phyloP scores from a whole-genome alignment of 2,113 vertebrate genomes.

The Psettodes erumei region DNA sequence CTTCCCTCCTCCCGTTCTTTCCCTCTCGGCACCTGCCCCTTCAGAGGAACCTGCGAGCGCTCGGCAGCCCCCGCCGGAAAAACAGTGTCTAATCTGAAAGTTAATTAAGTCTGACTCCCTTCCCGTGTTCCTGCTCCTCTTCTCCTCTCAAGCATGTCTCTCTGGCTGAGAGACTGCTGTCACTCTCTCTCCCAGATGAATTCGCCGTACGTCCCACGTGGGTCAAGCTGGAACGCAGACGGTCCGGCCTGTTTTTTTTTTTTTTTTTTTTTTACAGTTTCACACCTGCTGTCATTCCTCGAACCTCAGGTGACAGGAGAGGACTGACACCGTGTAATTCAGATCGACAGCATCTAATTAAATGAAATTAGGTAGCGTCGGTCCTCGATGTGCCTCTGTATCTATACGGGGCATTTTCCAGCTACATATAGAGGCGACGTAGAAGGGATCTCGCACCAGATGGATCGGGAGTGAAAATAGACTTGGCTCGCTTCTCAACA shows the following conservation, averaged over 20 bases:
- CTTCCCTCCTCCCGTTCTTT: conserved; percentile 22
- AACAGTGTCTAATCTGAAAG: conserved; percentile 74
- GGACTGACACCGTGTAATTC: conserved; percentile 71
- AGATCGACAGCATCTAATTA: conserved; percentile 72
- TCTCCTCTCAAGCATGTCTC: conserved; percentile 68
- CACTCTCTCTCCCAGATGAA: conserved; percentile 67
- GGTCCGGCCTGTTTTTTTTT: conserved; percentile 54
- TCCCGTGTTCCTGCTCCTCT: conserved; percentile 55
- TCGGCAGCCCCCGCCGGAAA: conserved; percentile 53
- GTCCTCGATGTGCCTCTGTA: conserved; percentile 37
- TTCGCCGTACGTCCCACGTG: conserved; percentile 50
- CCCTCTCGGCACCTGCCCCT: conserved; percentile 39
- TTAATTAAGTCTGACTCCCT: conserved; percentile 77
- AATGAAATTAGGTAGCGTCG: conserved; percentile 70
- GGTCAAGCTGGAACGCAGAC: conserved; percentile 50
- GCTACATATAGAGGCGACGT: conserved; percentile 56
- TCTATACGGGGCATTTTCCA: conserved; percentile 39
- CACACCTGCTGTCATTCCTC: conserved; percentile 51
- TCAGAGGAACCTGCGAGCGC: conserved; percentile 64
- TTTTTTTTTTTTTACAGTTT: conserved; percentile 66
- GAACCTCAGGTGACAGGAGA: conserved; percentile 39
- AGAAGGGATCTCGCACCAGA: conserved; percentile 72
- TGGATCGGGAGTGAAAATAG: conserved; percentile 79
- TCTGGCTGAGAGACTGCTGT: conserved; percentile 72
- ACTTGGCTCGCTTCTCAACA: conserved; percentile 68